Evolutionary conservation across 2,113 vertebrate genomes (phyloP), one percentile per base, ranked within the genome.

Genomic region (Psilopogon haemacephalus): DNA sequence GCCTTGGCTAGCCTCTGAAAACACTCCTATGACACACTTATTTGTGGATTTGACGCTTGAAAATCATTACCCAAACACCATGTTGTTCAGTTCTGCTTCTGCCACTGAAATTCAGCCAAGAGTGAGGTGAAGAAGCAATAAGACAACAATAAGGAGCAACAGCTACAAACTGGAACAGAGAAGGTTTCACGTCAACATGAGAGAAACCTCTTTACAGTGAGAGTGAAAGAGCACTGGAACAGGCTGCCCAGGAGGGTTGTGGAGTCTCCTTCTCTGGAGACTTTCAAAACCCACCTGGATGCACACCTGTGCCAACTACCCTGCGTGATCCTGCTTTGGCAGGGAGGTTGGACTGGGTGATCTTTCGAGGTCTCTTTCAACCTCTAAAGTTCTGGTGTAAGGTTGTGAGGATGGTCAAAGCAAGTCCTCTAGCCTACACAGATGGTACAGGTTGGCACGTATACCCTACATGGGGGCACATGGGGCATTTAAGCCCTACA

Each of bases 1-100:
- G 1, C 24, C 32, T 38, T 37, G 19, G 35, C 55, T 1, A 2
- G 33, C 40, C 35, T 27, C 55, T 46, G 13, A 65, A 56, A 67
- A 38, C 6, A 4, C 12, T 50, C 28, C 28, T 27, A 27, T 0
- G 0, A 40, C 46, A 48, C 26, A 60, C 26, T 35, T 62, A 46
- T 0, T 0, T 16, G 12, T 70, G 56, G 35, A 67, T 23, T 32
- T 73, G 0, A 1, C 0, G 3, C 59, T 56, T 62, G 42, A 65
- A 71, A 68, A 38, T 54, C 5, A 0, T 33, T 54, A 37, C 32
- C 54, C 54, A 10, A 33, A 38, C 19, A 16, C 38, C 37, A 7
- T 8, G 14, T 30, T 54, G 76, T 72, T 80, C 50, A 26, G 9
- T 15, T 71, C 58, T 1, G 1, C 18, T 14, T 71, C 37, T 69